Conservation (phyloP, 1,140 invertebrate genomes). For the Drosophila teissieri region DNA sequence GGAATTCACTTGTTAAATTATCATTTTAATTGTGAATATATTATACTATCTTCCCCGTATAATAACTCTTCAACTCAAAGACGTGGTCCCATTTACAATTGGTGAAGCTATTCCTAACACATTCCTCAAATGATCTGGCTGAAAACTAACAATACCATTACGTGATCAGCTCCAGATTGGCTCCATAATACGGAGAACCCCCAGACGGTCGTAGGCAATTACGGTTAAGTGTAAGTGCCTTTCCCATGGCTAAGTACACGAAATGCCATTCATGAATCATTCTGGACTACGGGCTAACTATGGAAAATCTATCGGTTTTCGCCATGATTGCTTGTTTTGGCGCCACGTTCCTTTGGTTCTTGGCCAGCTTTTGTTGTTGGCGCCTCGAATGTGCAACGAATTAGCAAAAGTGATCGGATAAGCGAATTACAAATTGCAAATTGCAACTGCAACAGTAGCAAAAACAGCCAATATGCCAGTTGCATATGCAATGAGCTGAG, state of each 20-base stretch:
- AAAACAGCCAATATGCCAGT: conserved; percentile 46
- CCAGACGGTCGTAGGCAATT: conserved; percentile 27
- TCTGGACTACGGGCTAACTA: conserved; percentile 12
- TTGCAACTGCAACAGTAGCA: conserved; percentile 30
- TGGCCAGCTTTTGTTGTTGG: conserved; percentile 57
- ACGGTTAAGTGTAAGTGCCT: conserved; percentile 30
- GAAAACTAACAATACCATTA: conserved; percentile 8
- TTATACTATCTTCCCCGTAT: no score
- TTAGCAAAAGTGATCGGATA: conserved; percentile 81
- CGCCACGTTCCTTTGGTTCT: conserved; percentile 34
- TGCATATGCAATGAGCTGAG: conserved; percentile 62
- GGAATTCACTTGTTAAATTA: no score
- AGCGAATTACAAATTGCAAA: conserved; percentile 42
- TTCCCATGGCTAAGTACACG: conserved; percentile 17
- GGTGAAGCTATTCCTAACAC: background rate
- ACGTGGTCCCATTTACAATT: background rate
- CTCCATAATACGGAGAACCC: conserved; percentile 3
- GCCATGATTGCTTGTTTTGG: conserved; percentile 64
- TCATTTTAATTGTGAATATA: background rate
- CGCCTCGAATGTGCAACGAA: conserved; percentile 77
- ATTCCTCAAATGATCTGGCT: conserved; percentile 8
- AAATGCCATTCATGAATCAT: conserved; percentile 63
- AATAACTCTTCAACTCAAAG: background rate
- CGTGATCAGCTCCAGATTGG: conserved; percentile 23
- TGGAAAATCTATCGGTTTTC: conserved; percentile 57